Conservation (phyloP, 2,888 invertebrate species). For the Stratiomys singularior region DNA sequence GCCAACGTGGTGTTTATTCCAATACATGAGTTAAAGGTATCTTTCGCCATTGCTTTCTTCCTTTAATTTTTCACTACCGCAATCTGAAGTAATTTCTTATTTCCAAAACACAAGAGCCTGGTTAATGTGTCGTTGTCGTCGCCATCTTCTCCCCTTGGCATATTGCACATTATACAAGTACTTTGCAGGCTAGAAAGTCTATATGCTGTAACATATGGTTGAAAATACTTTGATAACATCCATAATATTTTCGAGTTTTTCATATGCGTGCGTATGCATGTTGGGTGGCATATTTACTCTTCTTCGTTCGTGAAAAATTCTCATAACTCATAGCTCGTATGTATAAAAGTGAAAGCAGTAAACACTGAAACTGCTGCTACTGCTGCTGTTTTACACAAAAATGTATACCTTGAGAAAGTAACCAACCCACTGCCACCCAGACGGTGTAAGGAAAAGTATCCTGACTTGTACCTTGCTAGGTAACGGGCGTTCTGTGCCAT, state of each 20-base stretch:
- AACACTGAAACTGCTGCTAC: not conserved
- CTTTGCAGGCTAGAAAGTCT: not conserved
- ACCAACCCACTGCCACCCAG: too few species aligned
- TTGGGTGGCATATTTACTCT: not conserved
- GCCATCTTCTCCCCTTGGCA: not conserved
- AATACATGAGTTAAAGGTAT: not conserved
- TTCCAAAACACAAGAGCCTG: not conserved
- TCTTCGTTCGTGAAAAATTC: not conserved
- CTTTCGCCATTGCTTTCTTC: not conserved
- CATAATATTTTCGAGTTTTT: slow-evolving; percentile 2
- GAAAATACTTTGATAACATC: slow-evolving; percentile 4
- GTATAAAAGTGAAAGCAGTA: slow-evolving; percentile 5
- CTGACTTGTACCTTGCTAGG: too few species aligned
- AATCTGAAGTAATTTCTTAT: not conserved
- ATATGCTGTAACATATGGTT: not conserved
- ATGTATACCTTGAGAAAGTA: not conserved
- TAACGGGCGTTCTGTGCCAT: not conserved
- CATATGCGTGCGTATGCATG: not conserved
- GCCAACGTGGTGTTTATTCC: not conserved
- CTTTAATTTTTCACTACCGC: not conserved
- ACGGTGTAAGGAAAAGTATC: too few species aligned
- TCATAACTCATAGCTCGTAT: not conserved
- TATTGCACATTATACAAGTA: not conserved
- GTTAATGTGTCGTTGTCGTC: not conserved
- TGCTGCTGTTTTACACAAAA: not conserved